Base-by-base conservation (phyloP, 2,888 invertebrate genomes). In the Callyntrura guangdongensis region DNA sequence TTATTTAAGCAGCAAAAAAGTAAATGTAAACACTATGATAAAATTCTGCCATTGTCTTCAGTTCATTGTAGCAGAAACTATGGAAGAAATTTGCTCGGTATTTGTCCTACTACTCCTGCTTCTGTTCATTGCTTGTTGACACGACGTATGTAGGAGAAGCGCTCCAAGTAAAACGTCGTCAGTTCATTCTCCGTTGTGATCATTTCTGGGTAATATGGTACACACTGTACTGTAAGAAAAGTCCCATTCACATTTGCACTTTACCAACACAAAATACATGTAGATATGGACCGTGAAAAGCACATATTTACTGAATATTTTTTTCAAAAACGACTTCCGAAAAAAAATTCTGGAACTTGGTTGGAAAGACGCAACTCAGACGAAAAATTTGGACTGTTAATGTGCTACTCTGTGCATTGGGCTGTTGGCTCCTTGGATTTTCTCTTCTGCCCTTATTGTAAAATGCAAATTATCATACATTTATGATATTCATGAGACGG, bases 321-420 rank as follows among this genome's bases (percentile, higher is more conserved):
- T 72, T 72, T 72, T 47, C 20, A 12, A 25, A 47, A 72, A 72
- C 72, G 72, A 72, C 72, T 72, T 72, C 72, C 72, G 17, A 72
- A 72, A 69, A 72, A 72, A 72, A n/a, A n/a, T n/a, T n/a, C n/a
- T n/a, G n/a, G n/a, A n/a, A n/a, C n/a, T n/a, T n/a, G n/a, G n/a
- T n/a, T n/a, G n/a, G n/a, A n/a, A n/a, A n/a, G n/a, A n/a, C n/a
- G n/a, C n/a, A n/a, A n/a, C n/a, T n/a, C n/a, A n/a, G n/a, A n/a
- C n/a, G n/a, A n/a, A n/a, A n/a, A n/a, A n/a, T n/a, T n/a, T n/a
- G n/a, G n/a, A n/a, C n/a, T n/a, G n/a, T n/a, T n/a, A n/a, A n/a
- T n/a, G n/a, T n/a, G n/a, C n/a, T n/a, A n/a, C n/a, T n/a, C n/a
- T n/a, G n/a, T n/a, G n/a, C n/a, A n/a, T n/a, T n/a, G n/a, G n/a